Evolutionary conservation across 2,888 invertebrate species (phyloP).

Genomic region (Heliconius aoede): DNA sequence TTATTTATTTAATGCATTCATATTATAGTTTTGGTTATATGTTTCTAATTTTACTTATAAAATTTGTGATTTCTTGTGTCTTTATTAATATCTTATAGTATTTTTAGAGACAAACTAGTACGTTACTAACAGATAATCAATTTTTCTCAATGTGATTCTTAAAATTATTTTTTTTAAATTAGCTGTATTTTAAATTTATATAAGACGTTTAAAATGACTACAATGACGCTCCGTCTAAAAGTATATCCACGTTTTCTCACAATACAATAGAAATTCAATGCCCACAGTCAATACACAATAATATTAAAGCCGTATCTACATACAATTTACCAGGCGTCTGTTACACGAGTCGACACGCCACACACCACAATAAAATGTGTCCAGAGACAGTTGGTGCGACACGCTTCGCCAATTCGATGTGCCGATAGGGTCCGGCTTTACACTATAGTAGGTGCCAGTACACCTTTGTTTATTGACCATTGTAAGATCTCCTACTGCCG

Average conservation of each 20-base stretch:
- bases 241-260: not conserved
- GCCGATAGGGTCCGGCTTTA: slow-evolving; percentile 70
- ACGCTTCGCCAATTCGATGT: slow-evolving; percentile 73
- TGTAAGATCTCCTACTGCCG: slow-evolving; percentile 58
- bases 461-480: slow-evolving; percentile 79
- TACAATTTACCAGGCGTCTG: slow-evolving; percentile 39
- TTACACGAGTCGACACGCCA: slow-evolving; percentile 58
- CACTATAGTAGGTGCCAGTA: slow-evolving; percentile 50
- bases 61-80: no score
- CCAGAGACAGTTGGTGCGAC: slow-evolving; percentile 74
- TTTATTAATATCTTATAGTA: no score
- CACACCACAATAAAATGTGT: slow-evolving; percentile 73
- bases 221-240: not conserved
- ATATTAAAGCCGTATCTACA: slow-evolving; percentile 32
- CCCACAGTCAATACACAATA: slow-evolving; percentile 17
- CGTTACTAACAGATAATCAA: no score
- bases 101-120: no score
- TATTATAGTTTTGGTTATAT: no score
- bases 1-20: no score
- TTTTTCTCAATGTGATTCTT: no score
- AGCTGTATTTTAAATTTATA: not conserved
- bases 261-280: slow-evolving; percentile 13
- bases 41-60: no score
- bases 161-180: no score
- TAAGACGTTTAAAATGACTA: not conserved